A percentile compares a stretch with the other conserved stretches of the same genome.
Conservation (phyloP, 2,113 vertebrate genomes). For the Scomber colias region DNA sequence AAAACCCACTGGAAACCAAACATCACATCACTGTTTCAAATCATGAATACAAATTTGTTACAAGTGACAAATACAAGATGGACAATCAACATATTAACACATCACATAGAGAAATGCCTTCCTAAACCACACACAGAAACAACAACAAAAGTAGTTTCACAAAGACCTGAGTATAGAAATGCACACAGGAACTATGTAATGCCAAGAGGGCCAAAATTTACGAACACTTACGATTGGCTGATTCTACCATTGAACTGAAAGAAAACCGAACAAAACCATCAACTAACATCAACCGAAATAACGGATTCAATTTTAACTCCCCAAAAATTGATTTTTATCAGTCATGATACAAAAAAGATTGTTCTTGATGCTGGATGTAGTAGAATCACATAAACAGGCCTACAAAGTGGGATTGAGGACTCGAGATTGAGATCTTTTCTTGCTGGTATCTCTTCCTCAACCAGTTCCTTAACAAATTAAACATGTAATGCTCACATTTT, state of each 20-base stretch:
- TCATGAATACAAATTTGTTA: conserved; percentile 1
- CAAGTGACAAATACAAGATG: background rate
- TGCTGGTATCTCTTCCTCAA: too few relatives aligned
- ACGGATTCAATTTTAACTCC: too few relatives aligned
- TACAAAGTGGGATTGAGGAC: too few relatives aligned
- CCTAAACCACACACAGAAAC: background rate
- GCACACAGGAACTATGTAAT: background rate
- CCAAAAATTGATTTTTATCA: too few relatives aligned
- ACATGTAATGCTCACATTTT: too few relatives aligned
- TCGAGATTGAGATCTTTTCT: too few relatives aligned
- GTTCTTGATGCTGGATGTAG: too few relatives aligned
- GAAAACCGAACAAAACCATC: background rate
- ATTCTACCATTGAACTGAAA: background rate
- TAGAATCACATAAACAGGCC: too few relatives aligned
- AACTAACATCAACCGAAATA: too few relatives aligned
- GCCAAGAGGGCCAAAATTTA: conserved; percentile 1
- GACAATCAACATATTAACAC: background rate
- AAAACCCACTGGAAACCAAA: background rate
- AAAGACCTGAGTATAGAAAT: conserved; percentile 34
- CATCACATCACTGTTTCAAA: background rate
- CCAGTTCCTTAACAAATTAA: too few relatives aligned
- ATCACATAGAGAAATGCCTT: background rate
- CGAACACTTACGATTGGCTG: background rate
- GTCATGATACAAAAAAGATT: too few relatives aligned
- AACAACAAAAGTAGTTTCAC: conserved; percentile 16